Conservation (phyloP, 2,888 invertebrate genomes). For the Mimachlamys varia region DNA sequence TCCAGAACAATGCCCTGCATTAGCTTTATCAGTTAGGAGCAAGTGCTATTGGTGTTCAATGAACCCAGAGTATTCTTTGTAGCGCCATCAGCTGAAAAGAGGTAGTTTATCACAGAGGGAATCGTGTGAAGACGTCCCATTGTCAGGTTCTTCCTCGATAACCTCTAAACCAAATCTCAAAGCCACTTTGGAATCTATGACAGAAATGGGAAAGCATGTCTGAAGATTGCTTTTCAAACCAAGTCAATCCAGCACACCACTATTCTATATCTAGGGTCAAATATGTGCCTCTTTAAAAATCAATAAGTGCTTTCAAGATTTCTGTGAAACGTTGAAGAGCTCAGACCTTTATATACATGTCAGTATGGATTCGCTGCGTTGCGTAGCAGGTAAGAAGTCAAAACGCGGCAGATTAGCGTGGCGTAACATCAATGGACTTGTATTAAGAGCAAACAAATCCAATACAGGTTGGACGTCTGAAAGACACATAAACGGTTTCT, state of each 20-base stretch:
- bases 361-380: neutral
- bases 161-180: neutral
- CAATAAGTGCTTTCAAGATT: conserved; percentile 1
- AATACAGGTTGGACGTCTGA: neutral
- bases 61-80: neutral
- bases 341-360: conserved; percentile 6
- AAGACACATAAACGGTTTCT: neutral
- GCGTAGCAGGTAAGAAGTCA: neutral
- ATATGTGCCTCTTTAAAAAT: conserved; percentile 29
- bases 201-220: neutral
- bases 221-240: neutral
- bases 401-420: neutral
- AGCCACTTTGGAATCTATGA: neutral
- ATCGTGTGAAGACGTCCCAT: neutral
- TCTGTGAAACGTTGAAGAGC: neutral
- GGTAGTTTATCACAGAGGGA: neutral
- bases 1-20: neutral
- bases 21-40: neutral
- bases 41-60: neutral
- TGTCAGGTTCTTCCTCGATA: neutral
- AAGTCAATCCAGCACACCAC: neutral
- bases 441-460: neutral
- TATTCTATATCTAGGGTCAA: conserved; percentile 1
- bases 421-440: neutral
- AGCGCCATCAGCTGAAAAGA: neutral